Base-by-base conservation (phyloP, 2,113 vertebrate genomes). In the Microtus pennsylvanicus region DNA sequence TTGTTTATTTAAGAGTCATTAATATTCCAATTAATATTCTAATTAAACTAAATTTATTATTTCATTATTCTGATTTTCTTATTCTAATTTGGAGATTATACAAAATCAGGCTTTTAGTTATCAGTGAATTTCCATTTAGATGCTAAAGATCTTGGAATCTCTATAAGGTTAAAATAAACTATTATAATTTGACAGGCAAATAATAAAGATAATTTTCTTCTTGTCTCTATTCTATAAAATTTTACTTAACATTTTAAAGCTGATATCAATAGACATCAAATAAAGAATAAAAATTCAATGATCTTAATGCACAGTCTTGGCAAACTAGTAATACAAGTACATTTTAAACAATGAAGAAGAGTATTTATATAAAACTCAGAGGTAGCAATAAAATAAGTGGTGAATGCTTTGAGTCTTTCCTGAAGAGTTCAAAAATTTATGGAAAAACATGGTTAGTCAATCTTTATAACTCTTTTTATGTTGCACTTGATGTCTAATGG, bases 131-230 rank as follows among this genome's bases (percentile, higher is more conserved):
- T 86, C 17, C 26, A 72, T 82, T 89, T 83, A 92, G 87, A 92
- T 93, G 30, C 0, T 80, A 70, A 45, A 69, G 2, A 4, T 92
- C 26, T 77, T 58, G 38, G 1, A 95, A 95, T 87, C 35, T 69
- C 47, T 90, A 65, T 70, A 72, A 30, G 42, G 4, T 19, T 81
- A 86, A 76, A 74, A 82, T 63, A 58, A 89, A 89, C 11, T 91
- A 69, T 3, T 55, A 30, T 83, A 90, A 92, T 83, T 94, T 83
- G 38, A 19, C 42, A 94, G 9, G 65, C 2, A 90, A 67, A 50
- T 55, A 97, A 65, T 50, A 93, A 89, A 90, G 4, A 16, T 87
- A 8, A 5, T 19, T 89, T 55, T 94, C 13, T 85, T 82, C 47
- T 92, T 30, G 55, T 10, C 52, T 81, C 5, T 91, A 63, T 86